Evolutionary conservation across 2,113 vertebrate genomes (phyloP).

Genomic region (Bufo gargarizans): DNA sequence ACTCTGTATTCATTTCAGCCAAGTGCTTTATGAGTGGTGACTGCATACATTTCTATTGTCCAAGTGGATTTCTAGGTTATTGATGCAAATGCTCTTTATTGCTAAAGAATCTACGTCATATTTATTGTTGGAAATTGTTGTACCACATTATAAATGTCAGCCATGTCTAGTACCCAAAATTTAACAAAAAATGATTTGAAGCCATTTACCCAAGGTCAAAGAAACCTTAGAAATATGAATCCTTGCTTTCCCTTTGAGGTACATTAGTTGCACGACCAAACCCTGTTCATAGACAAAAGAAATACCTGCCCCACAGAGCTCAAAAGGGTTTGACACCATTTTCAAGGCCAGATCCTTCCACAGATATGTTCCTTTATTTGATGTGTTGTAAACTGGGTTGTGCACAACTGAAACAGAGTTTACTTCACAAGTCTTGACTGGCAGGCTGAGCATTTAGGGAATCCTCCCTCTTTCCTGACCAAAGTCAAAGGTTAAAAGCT

Average conservation of each 20-base stretch:
- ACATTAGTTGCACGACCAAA: conserved; percentile 1
- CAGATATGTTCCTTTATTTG: conserved; percentile 9
- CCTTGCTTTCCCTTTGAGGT: conserved; percentile 15
- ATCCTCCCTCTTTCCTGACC: conserved; percentile 64
- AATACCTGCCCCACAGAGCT: conserved; percentile 8
- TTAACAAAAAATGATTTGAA: neutral
- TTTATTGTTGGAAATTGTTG: neutral
- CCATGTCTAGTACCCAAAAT: neutral
- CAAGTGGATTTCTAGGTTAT: neutral
- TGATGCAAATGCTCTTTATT: neutral
- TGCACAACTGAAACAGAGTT: conserved; percentile 14
- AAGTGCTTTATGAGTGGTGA: neutral
- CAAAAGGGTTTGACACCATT: conserved; percentile 6
- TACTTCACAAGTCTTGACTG: conserved; percentile 49
- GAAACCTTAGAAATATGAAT: neutral
- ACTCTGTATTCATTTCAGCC: neutral
- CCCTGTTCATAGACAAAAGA: conserved; percentile 16
- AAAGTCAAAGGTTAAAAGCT: conserved; percentile 76
- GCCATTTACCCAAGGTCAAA: conserved; percentile 25
- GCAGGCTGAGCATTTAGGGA: conserved; percentile 60
- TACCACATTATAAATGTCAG: neutral
- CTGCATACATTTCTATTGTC: neutral
- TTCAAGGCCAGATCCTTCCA: conserved; percentile 13
- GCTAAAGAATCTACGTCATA: neutral
- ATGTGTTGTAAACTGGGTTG: conserved; percentile 4